Conservation (phyloP, 2,888 invertebrate species). For the Cosmia trapezina region DNA sequence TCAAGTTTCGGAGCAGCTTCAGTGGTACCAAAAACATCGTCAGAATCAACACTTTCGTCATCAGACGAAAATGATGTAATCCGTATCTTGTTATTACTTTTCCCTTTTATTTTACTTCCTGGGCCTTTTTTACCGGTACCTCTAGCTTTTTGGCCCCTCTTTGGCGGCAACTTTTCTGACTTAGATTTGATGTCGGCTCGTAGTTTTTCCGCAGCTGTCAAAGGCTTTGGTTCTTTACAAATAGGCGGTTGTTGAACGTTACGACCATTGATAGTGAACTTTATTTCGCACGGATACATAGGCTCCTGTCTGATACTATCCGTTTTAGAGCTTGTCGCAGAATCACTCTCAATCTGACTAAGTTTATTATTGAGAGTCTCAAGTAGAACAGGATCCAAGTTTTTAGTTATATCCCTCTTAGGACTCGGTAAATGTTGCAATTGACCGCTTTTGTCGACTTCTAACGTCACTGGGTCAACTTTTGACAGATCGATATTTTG, state of each 20-base stretch:
- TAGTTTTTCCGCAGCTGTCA: constrained; percentile 87
- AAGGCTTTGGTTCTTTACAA: constrained; percentile 83
- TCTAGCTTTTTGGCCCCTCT: constrained; percentile 91
- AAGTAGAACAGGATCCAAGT: constrained; percentile 92
- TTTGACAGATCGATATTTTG: constrained; percentile 94
- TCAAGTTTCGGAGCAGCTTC: constrained; percentile 94
- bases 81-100: constrained; percentile 92
- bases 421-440: constrained; percentile 92
- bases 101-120: constrained; percentile 90
- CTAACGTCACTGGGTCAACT: constrained; percentile 93
- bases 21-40: constrained; percentile 94
- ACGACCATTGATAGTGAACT: constrained; percentile 87
- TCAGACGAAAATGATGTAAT: constrained; percentile 94
- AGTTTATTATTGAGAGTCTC: constrained; percentile 93
- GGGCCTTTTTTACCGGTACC: constrained; percentile 91
- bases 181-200: constrained; percentile 89
- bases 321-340: constrained; percentile 93
- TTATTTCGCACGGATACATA: constrained; percentile 89
- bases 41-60: constrained; percentile 94
- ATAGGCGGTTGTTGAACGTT: constrained; percentile 84
- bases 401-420: constrained; percentile 93
- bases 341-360: constrained; percentile 94
- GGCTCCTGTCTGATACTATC: constrained; percentile 92
- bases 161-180: constrained; percentile 92
- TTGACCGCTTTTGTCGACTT: constrained; percentile 92